Evolutionary conservation across 2,797 vertebrate genomes (phyloP), one percentile per base, ranked within the genome.

Genomic region (Podarcis siculus): DNA sequence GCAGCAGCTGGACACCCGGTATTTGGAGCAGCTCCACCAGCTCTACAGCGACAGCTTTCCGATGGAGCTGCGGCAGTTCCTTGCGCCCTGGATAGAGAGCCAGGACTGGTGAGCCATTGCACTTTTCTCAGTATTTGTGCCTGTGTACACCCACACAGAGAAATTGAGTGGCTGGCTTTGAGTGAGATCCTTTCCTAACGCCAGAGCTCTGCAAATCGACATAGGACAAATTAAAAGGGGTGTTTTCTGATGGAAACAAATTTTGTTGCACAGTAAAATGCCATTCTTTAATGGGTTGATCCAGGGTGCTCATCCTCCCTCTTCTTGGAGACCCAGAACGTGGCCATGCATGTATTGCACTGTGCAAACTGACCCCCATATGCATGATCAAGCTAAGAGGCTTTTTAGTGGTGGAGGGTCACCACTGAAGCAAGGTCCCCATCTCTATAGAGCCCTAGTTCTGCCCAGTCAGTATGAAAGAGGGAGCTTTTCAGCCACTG

Each of bases 41-140:
- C 96, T 99, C 84, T 99, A 99, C 97, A 99, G 98, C 0, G 99
- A 99, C 97, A 99, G 99, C 96, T 99, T 99, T 89, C 99, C 99
- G 4, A 99, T 99, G 99, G 99, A 99, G 95, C 97, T 99, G 0
- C 97, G 99, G 86, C 99, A 99, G 96, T 99, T 99, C 93, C 98
- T 99, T 49, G 99, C 99, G 8, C 98, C 99, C 0, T 99, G 99
- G 99, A 99, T 99, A 1, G 99, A 99, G 95, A 99, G 98, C 95
- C 99, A 99, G 94, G 99, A 99, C 92, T 99, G 99, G 99, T 99
- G 90, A 96, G 97, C 88, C 55, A 27, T 79, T 58, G 39, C 0
- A 0, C 21, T 58, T 0, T 0, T 37, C 49, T 55, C 0, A 0
- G 0, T 0, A 0, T 55, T 55, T 55, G 49, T 55, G 3, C 13